Conservation (phyloP, 2,113 vertebrate species). For the Calonectris borealis region DNA sequence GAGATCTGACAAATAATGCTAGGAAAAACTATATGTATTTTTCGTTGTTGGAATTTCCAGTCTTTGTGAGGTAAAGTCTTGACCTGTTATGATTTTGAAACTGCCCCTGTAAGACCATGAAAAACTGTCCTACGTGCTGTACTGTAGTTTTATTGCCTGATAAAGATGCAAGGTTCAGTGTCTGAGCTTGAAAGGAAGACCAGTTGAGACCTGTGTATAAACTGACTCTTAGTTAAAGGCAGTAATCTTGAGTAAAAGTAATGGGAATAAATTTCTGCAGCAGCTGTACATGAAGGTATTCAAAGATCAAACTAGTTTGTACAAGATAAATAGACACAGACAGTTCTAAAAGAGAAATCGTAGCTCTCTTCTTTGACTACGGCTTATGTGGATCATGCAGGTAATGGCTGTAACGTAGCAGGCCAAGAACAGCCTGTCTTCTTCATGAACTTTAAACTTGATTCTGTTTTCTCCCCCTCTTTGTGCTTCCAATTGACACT, state of each 20-base stretch:
- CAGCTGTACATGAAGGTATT: not conserved
- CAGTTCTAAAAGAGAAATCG: not conserved
- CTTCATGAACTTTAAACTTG: not conserved
- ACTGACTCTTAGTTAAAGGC: not conserved
- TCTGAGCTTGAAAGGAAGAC: not conserved
- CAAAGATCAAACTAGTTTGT: not conserved
- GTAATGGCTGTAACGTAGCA: not conserved
- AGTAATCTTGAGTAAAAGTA: not conserved
- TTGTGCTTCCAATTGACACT: not conserved
- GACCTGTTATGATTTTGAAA: not conserved
- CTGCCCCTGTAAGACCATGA: not conserved
- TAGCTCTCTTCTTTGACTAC: not conserved
- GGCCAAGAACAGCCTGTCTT: not conserved
- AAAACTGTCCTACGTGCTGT: not conserved
- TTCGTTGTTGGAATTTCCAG: not conserved
- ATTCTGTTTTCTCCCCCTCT: not conserved
- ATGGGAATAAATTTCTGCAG: not conserved
- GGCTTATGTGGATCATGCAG: not conserved
- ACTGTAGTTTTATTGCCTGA: not conserved
- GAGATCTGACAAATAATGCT: not conserved
- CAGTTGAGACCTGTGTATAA: not conserved
- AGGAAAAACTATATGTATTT: not conserved
- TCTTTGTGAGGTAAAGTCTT: not conserved
- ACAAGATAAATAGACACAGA: not conserved
- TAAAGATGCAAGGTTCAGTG: not conserved